Percentiles rank a stretch among this genome's conserved stretches.
Evolutionary conservation across 2,797 vertebrate species (phyloP).

Genomic region (Myotis vivesi): DNA sequence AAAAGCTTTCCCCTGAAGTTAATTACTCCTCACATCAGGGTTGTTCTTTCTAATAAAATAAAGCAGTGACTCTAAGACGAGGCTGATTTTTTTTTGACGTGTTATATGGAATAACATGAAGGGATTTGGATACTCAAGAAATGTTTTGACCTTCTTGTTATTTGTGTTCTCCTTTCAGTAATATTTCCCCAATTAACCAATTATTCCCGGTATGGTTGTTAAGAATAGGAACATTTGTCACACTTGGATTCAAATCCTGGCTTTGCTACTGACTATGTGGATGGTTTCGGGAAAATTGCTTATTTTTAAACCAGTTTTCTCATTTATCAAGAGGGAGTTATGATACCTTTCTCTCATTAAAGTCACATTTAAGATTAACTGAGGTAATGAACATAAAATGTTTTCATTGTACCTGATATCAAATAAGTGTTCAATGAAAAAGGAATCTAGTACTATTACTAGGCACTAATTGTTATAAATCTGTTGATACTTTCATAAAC

Average conservation of each 20-base stretch:
- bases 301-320: slow-evolving; percentile 9
- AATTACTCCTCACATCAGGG: slow-evolving; percentile 55
- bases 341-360: not conserved
- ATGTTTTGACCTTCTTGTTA: not conserved
- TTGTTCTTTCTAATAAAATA: slow-evolving; percentile 10
- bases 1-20: slow-evolving; percentile 37
- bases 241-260: not conserved
- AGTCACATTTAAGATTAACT: not conserved
- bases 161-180: not conserved
- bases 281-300: not conserved
- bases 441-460: not conserved
- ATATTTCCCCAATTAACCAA: not conserved
- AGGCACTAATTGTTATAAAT: not conserved
- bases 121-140: not conserved
- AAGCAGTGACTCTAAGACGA: not conserved
- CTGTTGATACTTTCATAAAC: not conserved
- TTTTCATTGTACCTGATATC: not conserved
- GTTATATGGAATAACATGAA: not conserved
- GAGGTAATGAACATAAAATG: not conserved
- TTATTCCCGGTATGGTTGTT: not conserved
- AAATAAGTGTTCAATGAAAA: not conserved
- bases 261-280: not conserved
- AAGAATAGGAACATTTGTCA: not conserved
- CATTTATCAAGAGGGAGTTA: not conserved
- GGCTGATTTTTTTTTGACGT: not conserved